Percentiles rank a stretch among this genome's conserved stretches.
phyloP scores from a whole-genome alignment of 2,888 invertebrate species.

The Ophraella communa region DNA sequence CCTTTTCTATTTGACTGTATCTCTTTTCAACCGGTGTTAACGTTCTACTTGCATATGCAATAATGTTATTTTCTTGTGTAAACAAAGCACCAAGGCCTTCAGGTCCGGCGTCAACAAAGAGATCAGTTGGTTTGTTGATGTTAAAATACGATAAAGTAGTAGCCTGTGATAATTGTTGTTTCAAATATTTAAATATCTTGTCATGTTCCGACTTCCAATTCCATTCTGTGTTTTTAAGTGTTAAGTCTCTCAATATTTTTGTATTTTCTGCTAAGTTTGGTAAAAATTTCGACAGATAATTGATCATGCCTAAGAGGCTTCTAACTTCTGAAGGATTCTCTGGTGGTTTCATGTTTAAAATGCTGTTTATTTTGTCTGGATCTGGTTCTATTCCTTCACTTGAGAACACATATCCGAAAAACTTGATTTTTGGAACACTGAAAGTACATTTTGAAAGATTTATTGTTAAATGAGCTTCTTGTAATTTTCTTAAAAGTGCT shows the following conservation, averaged over 20 bases:
- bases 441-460: background rate
- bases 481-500: background rate
- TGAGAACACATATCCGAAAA: background rate
- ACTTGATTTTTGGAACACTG: background rate
- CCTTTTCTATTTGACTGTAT: too few relatives aligned
- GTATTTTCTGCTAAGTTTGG: too few relatives aligned
- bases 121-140: conserved; percentile 19
- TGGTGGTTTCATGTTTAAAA: background rate
- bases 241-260: too few relatives aligned
- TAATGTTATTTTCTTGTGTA: too few relatives aligned
- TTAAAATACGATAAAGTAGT: conserved; percentile 17
- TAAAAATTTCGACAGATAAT: too few relatives aligned
- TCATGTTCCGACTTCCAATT: too few relatives aligned
- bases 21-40: too few relatives aligned
- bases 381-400: background rate
- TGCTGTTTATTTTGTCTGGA: background rate
- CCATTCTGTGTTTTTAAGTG: too few relatives aligned
- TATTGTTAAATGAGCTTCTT: background rate
- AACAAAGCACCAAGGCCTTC: conserved; percentile 25
- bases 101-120: conserved; percentile 32
- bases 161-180: background rate
- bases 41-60: too few relatives aligned
- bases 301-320: background rate
- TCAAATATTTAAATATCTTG: too few relatives aligned
- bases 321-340: background rate